Base-by-base conservation (phyloP, 2,113 vertebrate species). In the Haplochromis burtoni region DNA sequence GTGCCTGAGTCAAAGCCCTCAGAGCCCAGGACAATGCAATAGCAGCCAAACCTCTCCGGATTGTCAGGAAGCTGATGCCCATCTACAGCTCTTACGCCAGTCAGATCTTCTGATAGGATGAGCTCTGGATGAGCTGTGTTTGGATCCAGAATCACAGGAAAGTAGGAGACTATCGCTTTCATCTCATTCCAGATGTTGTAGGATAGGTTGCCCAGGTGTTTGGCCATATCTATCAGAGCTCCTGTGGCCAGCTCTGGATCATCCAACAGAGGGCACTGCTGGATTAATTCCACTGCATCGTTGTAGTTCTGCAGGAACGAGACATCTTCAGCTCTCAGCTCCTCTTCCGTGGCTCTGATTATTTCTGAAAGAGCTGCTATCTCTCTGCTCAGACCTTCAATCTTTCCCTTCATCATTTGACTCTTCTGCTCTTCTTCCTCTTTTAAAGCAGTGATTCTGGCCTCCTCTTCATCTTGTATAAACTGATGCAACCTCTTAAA, bases 121-220 rank as follows among this genome's bases (percentile, higher is more conserved):
- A 88, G 24, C 7, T 1, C 61, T 1, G 29, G 40, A 59, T 73
- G 14, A 29, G 82, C 82, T 4, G 87, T 40, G 78, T 84, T 88
- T 31, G 87, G 87, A 29, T 88, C 87, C 84, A 91, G 81, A 87
- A 81, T 21, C 73, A 88, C 73, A 33, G 81, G 73, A 38, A 17
- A 66, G 82, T 57, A 82, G 82, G 45, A 66, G 53, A 90, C 79
- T 47, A 66, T 8, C 0, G 5, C 55, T 17, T 57, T 87, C 85
- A 90, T 90, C 40, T 73, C n/a, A 0, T 35, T 49, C 85, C 85
- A 89, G 83, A 85, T 85, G 68, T 82, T 85, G 57, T 29, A 87
- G 68, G 4, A 6, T 2, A 90, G 57, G 86, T 90, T 90, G 14
- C 81, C 86, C 7, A 83, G 71, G 51, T 88, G 86, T 80, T 88